phyloP scores from a whole-genome alignment of 2,888 invertebrate species.

The Amphimallon solstitiale region DNA sequence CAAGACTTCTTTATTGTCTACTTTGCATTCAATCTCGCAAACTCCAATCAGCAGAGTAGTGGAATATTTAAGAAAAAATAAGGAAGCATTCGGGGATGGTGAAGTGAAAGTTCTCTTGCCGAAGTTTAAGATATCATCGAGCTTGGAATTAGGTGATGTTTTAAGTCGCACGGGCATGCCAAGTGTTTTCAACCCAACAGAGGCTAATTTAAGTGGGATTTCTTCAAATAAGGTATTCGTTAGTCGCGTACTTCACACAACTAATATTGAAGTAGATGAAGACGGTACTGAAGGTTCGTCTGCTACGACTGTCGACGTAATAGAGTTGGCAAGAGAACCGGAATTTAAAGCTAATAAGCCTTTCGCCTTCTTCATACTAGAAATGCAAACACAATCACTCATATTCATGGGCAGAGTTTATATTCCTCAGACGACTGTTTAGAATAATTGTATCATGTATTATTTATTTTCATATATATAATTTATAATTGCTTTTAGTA shows the following conservation, averaged over 20 bases:
- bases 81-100: neutral
- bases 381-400: constrained; percentile 71
- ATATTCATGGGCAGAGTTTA: constrained; percentile 68
- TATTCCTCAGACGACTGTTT: no score
- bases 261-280: constrained; percentile 79
- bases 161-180: constrained; percentile 71
- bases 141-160: constrained; percentile 67
- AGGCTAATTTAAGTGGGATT: constrained; percentile 69
- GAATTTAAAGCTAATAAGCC: constrained; percentile 73
- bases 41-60: neutral
- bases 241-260: constrained; percentile 75
- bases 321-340: constrained; percentile 69
- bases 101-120: neutral
- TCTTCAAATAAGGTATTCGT: constrained; percentile 68
- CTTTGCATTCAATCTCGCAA: neutral
- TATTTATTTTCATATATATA: no score
- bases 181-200: constrained; percentile 70
- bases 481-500: no score
- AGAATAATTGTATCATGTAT: no score
- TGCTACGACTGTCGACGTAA: constrained; percentile 62
- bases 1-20: neutral
- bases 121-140: neutral
- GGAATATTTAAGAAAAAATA: neutral
- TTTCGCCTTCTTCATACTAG: constrained; percentile 75
- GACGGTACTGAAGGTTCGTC: constrained; percentile 78